phyloP scores from a whole-genome alignment of 2,113 vertebrate species.

The Pelmatolapia mariae region DNA sequence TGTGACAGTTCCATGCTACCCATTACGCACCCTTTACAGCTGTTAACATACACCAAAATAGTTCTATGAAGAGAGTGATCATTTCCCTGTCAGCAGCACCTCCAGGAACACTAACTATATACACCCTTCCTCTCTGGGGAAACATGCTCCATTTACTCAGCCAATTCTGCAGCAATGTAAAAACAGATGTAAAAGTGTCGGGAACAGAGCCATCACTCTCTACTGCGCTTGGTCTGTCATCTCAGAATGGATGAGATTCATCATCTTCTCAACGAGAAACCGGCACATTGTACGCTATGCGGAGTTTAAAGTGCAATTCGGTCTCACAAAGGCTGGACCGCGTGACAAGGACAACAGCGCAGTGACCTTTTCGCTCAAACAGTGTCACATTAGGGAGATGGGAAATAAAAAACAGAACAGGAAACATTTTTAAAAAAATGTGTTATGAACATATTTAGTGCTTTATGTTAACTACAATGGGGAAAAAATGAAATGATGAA shows the following conservation, averaged over 20 bases:
- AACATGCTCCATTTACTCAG: constrained; percentile 36
- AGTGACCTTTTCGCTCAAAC: background rate
- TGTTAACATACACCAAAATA: background rate
- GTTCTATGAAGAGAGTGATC: background rate
- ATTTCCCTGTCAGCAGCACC: constrained; percentile 19
- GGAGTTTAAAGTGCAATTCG: background rate
- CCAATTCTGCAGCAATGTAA: constrained; percentile 4
- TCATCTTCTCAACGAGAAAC: background rate
- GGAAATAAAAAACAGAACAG: background rate
- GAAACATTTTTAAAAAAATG: background rate
- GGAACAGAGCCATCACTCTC: background rate
- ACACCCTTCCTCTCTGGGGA: constrained; percentile 7
- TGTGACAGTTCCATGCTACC: background rate
- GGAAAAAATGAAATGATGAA: background rate
- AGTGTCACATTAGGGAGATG: background rate
- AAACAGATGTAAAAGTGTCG: constrained; percentile 27
- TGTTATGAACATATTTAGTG: background rate
- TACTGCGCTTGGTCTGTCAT: background rate
- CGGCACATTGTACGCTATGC: background rate
- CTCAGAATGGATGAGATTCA: constrained; percentile 15
- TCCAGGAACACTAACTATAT: constrained; percentile 4
- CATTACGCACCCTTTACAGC: background rate
- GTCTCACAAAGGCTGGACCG: background rate
- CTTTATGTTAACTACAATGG: background rate
- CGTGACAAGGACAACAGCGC: background rate